Evolutionary conservation across 1,140 invertebrate genomes (phyloP).

Genomic region (Babylonia areolata): DNA sequence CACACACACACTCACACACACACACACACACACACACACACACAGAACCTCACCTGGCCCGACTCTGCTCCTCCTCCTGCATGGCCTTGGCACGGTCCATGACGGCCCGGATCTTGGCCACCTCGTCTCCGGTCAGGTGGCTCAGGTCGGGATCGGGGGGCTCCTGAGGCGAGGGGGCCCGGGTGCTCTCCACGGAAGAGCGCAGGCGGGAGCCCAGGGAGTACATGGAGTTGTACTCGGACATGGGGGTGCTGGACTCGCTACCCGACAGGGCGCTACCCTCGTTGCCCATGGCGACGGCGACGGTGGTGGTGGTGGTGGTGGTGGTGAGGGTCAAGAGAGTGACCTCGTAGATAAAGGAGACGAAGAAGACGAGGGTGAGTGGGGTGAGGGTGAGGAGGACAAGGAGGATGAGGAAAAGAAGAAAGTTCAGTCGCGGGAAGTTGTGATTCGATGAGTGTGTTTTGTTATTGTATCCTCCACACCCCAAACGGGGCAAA

Average conservation of each 20-base stretch:
- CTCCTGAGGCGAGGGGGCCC: slow-evolving; percentile 78
- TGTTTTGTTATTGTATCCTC: no score
- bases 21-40: background rate
- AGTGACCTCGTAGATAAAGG: no score
- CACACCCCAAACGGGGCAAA: no score
- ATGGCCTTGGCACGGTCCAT: slow-evolving; percentile 80
- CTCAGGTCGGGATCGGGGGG: slow-evolving; percentile 80
- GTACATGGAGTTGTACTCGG: slow-evolving; percentile 60
- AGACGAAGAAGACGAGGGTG: no score
- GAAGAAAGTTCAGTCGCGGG: no score
- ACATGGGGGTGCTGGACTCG: slow-evolving; percentile 58
- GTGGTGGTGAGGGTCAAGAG: no score
- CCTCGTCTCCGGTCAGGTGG: slow-evolving; percentile 80
- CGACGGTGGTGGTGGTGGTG: no score
- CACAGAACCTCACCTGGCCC: slow-evolving; percentile 60
- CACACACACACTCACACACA: background rate
- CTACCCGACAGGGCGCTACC: slow-evolving; percentile 60
- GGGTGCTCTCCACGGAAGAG: slow-evolving; percentile 63
- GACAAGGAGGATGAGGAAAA: background rate
- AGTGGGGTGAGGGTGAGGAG: slow-evolving; percentile 36
- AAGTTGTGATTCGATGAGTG: no score
- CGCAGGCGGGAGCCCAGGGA: slow-evolving; percentile 59
- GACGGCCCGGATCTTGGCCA: slow-evolving; percentile 80
- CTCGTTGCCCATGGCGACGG: slow-evolving; percentile 63
- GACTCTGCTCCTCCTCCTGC: slow-evolving; percentile 74